These are phyloP conservation scores for Allygus modestus DNA, from an alignment of 2,888 invertebrate species.

Conservation along the genomic window DNA sequence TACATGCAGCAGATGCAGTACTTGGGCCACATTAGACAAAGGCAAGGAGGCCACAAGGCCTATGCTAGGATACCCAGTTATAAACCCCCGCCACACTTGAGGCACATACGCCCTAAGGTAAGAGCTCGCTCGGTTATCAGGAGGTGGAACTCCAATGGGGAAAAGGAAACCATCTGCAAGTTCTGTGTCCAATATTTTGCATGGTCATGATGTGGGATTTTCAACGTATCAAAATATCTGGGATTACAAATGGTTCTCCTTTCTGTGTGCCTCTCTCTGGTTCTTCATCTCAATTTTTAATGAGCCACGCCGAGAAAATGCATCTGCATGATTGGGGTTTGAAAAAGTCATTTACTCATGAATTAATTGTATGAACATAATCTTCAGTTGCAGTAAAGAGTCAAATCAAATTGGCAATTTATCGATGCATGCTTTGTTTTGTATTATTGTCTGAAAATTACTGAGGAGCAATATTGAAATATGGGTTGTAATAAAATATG, in stretches of 20 bases:
- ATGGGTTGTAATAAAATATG: too few relatives aligned
- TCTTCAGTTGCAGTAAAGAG: too few relatives aligned
- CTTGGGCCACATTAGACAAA: background rate
- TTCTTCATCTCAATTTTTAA: background rate
- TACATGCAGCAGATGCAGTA: constrained; percentile 41
- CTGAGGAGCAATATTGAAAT: too few relatives aligned
- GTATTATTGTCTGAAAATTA: too few relatives aligned
- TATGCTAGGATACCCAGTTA: background rate
- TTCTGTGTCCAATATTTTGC: background rate
- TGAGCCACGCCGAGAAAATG: background rate
- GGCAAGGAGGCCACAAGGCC: background rate
- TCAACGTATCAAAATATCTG: background rate
- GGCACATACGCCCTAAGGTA: background rate
- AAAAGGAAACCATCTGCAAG: background rate
- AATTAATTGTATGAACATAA: too few relatives aligned
- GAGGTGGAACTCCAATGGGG: background rate
- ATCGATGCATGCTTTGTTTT: too few relatives aligned
- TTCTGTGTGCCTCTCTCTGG: background rate
- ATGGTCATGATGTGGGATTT: background rate
- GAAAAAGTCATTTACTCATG: background rate
- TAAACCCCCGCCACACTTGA: background rate
- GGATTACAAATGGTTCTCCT: background rate
- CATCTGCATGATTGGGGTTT: background rate
- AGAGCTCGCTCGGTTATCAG: background rate
- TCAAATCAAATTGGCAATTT: too few relatives aligned